These are phyloP conservation scores for Stegophylla sp. DNA, from an alignment of 2,888 invertebrate species.

Conservation along the genomic window DNA sequence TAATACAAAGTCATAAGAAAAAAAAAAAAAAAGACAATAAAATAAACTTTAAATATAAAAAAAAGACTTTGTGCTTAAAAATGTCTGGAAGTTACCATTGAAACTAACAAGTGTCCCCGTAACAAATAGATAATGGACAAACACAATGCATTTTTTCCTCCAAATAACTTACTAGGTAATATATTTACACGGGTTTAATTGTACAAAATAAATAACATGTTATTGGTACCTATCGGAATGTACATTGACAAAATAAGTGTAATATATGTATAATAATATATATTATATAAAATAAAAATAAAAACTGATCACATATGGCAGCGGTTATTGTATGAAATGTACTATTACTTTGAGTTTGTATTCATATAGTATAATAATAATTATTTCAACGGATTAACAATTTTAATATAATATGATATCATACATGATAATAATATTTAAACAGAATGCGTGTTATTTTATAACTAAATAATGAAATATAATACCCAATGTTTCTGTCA, in stretches of 20 bases:
- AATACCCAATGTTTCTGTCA: constrained; percentile 59
- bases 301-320: constrained; percentile 54
- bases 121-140: constrained; percentile 53
- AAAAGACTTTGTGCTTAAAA: constrained; percentile 18
- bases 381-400: constrained; percentile 58
- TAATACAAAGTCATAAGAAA: constrained; percentile 33
- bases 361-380: constrained; percentile 44
- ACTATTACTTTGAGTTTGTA: constrained; percentile 45
- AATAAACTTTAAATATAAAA: constrained; percentile 51
- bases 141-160: constrained; percentile 20
- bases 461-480: constrained; percentile 59
- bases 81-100: constrained; percentile 33
- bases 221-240: constrained; percentile 53
- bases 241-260: constrained; percentile 45
- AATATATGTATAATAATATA: background rate
- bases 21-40: constrained; percentile 16
- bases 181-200: constrained; percentile 48
- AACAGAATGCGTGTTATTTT: constrained; percentile 32
- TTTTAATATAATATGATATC: constrained; percentile 9
- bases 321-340: constrained; percentile 48
- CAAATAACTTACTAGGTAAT: constrained; percentile 47
- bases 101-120: constrained; percentile 51
- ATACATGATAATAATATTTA: constrained; percentile 46
- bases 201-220: constrained; percentile 56
- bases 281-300: constrained; percentile 34